Evolutionary conservation across 2,888 invertebrate genomes (phyloP), one percentile per base, ranked within the genome.

Genomic region (Drosophila prostipennis): DNA sequence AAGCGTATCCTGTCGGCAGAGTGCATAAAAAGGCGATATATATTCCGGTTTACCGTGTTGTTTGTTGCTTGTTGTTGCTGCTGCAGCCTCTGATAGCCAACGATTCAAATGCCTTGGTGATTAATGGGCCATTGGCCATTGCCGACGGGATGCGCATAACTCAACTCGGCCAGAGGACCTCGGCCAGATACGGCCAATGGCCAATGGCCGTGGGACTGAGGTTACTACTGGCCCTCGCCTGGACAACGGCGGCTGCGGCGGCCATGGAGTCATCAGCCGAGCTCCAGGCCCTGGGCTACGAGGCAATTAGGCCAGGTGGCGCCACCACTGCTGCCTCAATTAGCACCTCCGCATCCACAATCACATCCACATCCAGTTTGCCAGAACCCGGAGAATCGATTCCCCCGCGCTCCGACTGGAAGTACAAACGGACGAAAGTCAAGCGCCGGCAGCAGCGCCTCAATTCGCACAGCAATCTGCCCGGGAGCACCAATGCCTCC

Each of bases 101-200:
- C 71, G 72, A 79, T 89, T 80, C 86, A 88, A 89, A 85, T 85
- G 84, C 83, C 69, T 68, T 79, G 83, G 80, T 85, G 84, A 85
- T 85, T 85, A 85, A 85, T 89, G 89, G 80, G 78, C 84, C 80
- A 72, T 52, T 71, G 84, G 83, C 87, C 88, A 76, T 76, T 86
- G 87, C 85, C 74, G 78, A 75, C 89, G 89, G 84, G 61, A 85
- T 85, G 84, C 87, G 87, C 80, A 89, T 85, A 89, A 89, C 65
- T 89, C 89, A 84, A 79, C 53, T 29, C 10, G 14, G 37, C 37
- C 49, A 10, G 58, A 57, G 43, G 63, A 63, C 79, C 23, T 23
- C 23, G 23, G 23, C 23, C 74, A 57, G 80, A 74, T 77, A 70
- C 71, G 70, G 85, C 49, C 81, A 60, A 46, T 43, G 46, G 59